phyloP scores from a whole-genome alignment of 1,140 invertebrate genomes.

The Drosophila pectinifera region DNA sequence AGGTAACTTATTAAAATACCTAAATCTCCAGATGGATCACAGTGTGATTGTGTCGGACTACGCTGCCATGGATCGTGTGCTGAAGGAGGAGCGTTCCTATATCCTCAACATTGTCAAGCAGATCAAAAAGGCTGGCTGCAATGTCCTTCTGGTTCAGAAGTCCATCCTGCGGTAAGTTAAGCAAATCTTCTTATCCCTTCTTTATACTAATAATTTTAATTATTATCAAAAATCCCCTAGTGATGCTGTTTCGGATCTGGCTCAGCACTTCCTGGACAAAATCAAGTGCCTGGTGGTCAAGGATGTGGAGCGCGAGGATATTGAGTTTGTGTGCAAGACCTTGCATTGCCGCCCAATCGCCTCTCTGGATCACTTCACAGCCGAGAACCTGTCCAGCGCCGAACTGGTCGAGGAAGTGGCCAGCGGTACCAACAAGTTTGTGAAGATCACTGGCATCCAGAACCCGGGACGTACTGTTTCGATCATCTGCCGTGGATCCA shows the following conservation, averaged over 20 bases:
- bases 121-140: slow-evolving; percentile 99
- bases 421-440: slow-evolving; percentile 95
- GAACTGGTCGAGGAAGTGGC: slow-evolving; percentile 98
- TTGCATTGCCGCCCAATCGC: slow-evolving; percentile 98
- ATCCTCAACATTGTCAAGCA: slow-evolving; percentile 99
- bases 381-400: slow-evolving; percentile 96
- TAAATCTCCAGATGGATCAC: slow-evolving; percentile 95
- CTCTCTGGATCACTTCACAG: slow-evolving; percentile 98
- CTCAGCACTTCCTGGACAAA: slow-evolving; percentile 99
- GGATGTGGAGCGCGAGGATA: slow-evolving; percentile 98
- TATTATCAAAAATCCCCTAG: slow-evolving; percentile 3
- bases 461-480: slow-evolving; percentile 96
- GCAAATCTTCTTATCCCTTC: neutral
- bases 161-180: slow-evolving; percentile 92
- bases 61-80: slow-evolving; percentile 98
- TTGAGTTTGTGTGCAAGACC: slow-evolving; percentile 98
- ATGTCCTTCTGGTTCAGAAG: slow-evolving; percentile 99
- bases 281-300: slow-evolving; percentile 99
- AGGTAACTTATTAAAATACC: neutral
- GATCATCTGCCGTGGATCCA: slow-evolving; percentile 97
- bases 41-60: slow-evolving; percentile 99
- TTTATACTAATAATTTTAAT: slow-evolving; percentile 5
- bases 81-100: slow-evolving; percentile 99
- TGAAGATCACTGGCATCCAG: slow-evolving; percentile 97
- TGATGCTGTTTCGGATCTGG: slow-evolving; percentile 98